Evolutionary conservation across 2,888 invertebrate genomes (phyloP), one percentile per base, ranked within the genome.

Genomic region (Drosophila demipolita): DNA sequence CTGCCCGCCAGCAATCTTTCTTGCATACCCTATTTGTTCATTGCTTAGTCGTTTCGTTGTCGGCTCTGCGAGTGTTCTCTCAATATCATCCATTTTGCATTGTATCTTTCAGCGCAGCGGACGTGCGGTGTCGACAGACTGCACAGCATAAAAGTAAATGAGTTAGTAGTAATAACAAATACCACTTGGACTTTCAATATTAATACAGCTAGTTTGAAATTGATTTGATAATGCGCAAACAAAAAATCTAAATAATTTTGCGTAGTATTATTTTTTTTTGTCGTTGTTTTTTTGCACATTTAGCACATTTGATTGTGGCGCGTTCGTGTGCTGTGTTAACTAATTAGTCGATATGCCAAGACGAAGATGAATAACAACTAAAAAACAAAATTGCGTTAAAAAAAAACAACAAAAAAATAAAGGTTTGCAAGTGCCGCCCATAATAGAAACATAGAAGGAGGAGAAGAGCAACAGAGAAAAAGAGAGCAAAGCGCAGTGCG

Each of bases 51-150:
- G 72, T 65, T 62, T 53, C 53, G 73, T 49, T 78, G 65, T 64
- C 60, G 75, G 29, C 38, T 50, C 52, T 9, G 26, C 55, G 50
- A 33, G 54, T 20, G 38, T 53, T 59, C 58, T 49, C 54, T 49
- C 42, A 50, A 42, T 64, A 45, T 59, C 74, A 62, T 75, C 86
- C 90, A 84, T 90, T 84, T 90, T 88, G 83, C 87, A 83, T 83
- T 84, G 83, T 84, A 87, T 87, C 87, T 86, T 90, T 86, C 89
- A 88, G 80, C 77, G 76, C 80, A 76, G 59, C 81, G 73, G 82
- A 82, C 80, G 86, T 82, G 70, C 71, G 70, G 74, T 70, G 82
- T 72, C 62, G 50, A 66, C 20, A 15, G 57, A 42, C 50, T 45
- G 54, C 74, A 57, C 52, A 48, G 50, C 26, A 53, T 23, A 52